Conservation (phyloP, 2,797 vertebrate species). For the Pteronotus mesoamericanus region DNA sequence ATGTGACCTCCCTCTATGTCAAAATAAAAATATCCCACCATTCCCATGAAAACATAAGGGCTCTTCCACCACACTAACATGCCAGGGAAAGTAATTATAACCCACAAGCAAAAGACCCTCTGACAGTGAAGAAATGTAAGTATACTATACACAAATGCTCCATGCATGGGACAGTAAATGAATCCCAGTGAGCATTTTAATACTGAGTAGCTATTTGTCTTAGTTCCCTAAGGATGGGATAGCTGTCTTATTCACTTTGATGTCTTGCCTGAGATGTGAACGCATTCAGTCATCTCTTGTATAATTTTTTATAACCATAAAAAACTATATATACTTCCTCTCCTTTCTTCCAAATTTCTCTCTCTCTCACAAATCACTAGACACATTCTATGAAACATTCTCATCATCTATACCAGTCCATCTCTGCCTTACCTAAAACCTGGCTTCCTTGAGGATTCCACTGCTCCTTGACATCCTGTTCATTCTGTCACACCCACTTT, state of each 20-base stretch:
- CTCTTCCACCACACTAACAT: not conserved
- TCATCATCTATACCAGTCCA: not conserved
- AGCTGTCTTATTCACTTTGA: not conserved
- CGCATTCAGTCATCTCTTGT: not conserved
- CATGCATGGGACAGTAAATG: not conserved
- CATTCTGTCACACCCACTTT: not conserved
- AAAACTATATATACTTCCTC: not conserved
- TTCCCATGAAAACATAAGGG: not conserved
- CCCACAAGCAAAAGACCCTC: not conserved
- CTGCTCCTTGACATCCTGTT: not conserved
- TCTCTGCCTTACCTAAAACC: not conserved
- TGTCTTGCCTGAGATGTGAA: not conserved
- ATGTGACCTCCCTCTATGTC: not conserved
- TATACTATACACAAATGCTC: not conserved
- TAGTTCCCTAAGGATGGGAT: not conserved
- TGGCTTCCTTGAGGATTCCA: not conserved
- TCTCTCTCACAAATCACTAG: not conserved
- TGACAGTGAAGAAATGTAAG: not conserved
- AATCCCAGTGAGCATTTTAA: not conserved
- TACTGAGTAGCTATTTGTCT: not conserved
- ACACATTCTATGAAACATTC: not conserved
- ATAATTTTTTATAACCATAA: not conserved
- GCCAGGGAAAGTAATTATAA: not conserved
- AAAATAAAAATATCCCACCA: constrained; percentile 39
- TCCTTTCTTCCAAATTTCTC: not conserved